A percentile compares a stretch with the other conserved stretches of the same genome.
Conservation (phyloP, 2,113 vertebrate genomes). For the Eurypyga helias region DNA sequence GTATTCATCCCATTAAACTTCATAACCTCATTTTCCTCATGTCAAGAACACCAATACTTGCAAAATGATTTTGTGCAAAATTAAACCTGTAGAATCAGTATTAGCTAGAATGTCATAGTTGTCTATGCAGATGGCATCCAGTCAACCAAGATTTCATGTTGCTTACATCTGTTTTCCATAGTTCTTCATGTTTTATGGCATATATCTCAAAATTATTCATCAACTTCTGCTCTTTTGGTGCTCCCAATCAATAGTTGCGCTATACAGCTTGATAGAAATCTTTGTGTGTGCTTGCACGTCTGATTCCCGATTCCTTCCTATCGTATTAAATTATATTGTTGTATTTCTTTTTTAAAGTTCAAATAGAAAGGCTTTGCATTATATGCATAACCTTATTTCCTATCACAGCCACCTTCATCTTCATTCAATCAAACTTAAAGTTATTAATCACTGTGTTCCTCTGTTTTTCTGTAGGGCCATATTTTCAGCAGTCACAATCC, state of each 20-base stretch:
- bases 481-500: neutral
- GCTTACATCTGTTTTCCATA: neutral
- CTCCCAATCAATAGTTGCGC: neutral
- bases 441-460: neutral
- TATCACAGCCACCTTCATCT: neutral
- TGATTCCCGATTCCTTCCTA: neutral
- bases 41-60: neutral
- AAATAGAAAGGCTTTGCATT: neutral
- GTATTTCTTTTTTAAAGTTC: neutral
- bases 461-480: neutral
- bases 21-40: neutral
- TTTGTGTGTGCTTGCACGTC: neutral
- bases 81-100: neutral
- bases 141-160: neutral
- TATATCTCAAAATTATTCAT: neutral
- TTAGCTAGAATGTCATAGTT: neutral
- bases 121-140: neutral
- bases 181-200: neutral
- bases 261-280: neutral
- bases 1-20: neutral
- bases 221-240: neutral
- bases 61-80: neutral
- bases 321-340: neutral
- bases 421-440: neutral
- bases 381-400: neutral